These are phyloP conservation scores for Apomyelois bistriatella DNA, from an alignment of 2,888 invertebrate genomes.

Conservation along the genomic window DNA sequence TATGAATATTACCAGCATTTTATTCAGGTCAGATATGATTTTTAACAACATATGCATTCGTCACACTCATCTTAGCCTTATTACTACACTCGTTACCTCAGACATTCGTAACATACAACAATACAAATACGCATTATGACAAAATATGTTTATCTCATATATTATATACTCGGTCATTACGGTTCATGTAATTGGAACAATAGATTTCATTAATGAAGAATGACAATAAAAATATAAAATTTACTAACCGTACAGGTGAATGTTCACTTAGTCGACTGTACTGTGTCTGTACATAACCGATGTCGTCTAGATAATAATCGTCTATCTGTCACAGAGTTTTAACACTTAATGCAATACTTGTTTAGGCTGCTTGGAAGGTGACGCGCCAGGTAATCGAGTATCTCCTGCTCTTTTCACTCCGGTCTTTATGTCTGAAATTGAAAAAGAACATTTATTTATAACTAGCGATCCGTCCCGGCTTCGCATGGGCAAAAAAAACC, in stretches of 20 bases:
- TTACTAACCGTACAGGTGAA: slow-evolving; percentile 22
- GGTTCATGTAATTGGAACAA: neutral
- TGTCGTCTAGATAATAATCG: slow-evolving; percentile 31
- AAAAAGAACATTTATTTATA: slow-evolving; percentile 5
- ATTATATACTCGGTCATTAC: neutral
- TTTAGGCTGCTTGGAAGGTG: slow-evolving; percentile 73
- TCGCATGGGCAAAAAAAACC: too few relatives aligned
- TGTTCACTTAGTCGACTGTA: slow-evolving; percentile 31
- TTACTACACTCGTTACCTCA: slow-evolving; percentile 21
- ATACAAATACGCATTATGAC: slow-evolving; percentile 8
- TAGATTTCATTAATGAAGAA: slow-evolving; percentile 17
- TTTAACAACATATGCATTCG: slow-evolving; percentile 21
- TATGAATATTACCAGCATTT: slow-evolving; percentile 21
- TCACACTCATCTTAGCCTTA: slow-evolving; percentile 12
- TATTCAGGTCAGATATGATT: slow-evolving; percentile 23
- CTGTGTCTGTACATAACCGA: slow-evolving; percentile 33
- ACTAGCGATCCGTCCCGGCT: too few relatives aligned
- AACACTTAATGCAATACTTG: slow-evolving; percentile 62
- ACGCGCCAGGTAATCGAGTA: slow-evolving; percentile 66
- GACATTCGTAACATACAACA: slow-evolving; percentile 15
- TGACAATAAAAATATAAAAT: slow-evolving; percentile 16
- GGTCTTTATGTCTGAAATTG: slow-evolving; percentile 59
- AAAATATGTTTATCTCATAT: neutral
- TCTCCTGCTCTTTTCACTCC: slow-evolving; percentile 71
- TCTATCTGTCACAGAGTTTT: slow-evolving; percentile 24